Percentiles rank a stretch among this genome's conserved stretches.
Evolutionary conservation across 2,888 invertebrate species (phyloP).

Genomic region (Bombylius major): DNA sequence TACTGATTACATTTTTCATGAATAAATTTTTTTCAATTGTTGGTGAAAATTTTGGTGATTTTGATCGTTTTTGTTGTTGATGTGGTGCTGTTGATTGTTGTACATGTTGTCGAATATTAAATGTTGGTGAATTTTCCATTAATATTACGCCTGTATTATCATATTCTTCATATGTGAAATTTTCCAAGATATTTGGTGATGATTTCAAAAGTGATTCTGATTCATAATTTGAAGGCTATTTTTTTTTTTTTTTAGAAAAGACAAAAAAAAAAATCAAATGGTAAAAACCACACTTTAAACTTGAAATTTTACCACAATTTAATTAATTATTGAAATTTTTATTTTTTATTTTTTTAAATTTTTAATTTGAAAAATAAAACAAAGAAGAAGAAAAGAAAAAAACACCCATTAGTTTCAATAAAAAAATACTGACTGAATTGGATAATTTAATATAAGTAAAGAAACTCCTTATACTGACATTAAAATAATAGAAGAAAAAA

Average conservation of each 20-base stretch:
- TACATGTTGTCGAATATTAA: slow-evolving; percentile 11
- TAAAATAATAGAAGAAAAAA: too few relatives aligned
- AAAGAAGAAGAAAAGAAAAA: too few relatives aligned
- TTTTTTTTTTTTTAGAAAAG: background rate
- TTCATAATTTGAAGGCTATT: slow-evolving; percentile 17
- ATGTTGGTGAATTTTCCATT: slow-evolving; percentile 8
- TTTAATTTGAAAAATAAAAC: too few relatives aligned
- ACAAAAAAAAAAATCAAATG: too few relatives aligned
- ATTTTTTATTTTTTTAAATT: too few relatives aligned
- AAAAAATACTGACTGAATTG: too few relatives aligned
- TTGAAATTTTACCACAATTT: too few relatives aligned
- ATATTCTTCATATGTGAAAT: slow-evolving; percentile 31
- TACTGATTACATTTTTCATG: slow-evolving; percentile 29
- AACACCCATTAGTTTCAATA: too few relatives aligned
- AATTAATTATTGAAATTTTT: too few relatives aligned
- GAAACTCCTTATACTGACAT: too few relatives aligned
- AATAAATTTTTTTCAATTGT: slow-evolving; percentile 33
- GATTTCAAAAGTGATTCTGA: slow-evolving; percentile 29
- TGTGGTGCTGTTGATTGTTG: slow-evolving; percentile 10
- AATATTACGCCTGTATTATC: background rate
- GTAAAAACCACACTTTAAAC: too few relatives aligned
- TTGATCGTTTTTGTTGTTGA: slow-evolving; percentile 15
- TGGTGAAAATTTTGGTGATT: slow-evolving; percentile 29
- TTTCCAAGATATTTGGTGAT: slow-evolving; percentile 34
- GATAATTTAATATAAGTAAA: too few relatives aligned